phyloP scores from a whole-genome alignment of 2,797 vertebrate species.

The Fundulus diaphanus region DNA sequence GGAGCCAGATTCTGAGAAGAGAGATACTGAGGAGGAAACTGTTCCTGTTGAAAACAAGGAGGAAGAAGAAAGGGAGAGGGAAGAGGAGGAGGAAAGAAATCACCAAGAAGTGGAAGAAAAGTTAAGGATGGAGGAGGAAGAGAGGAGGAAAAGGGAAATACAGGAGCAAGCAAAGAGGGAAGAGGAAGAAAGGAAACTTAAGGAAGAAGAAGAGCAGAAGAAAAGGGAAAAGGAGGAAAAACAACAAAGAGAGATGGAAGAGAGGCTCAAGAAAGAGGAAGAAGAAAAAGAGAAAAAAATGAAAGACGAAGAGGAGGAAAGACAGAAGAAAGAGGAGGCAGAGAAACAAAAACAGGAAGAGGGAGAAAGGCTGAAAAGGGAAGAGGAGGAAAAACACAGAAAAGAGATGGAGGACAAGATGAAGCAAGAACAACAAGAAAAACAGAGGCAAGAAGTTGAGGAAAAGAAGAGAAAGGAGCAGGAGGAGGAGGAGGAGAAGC shows the following conservation, averaged over 20 bases:
- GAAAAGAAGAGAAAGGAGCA: conserved; percentile 52
- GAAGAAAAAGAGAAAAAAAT: conserved; percentile 44
- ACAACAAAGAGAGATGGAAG: conserved; percentile 43
- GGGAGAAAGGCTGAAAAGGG: conserved; percentile 45
- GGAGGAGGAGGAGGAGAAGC: conserved; percentile 33
- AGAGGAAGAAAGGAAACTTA: neutral
- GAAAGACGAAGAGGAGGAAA: conserved; percentile 46
- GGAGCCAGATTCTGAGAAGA: conserved; percentile 15
- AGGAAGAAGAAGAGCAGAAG: neutral
- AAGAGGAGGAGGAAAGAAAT: conserved; percentile 50
- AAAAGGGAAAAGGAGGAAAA: conserved; percentile 21
- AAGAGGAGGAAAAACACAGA: conserved; percentile 30
- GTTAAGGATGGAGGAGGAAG: conserved; percentile 2
- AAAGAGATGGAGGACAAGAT: conserved; percentile 37
- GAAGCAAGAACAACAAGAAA: conserved; percentile 13
- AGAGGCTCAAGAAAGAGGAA: conserved; percentile 50
- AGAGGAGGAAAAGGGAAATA: conserved; percentile 18
- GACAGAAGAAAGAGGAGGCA: conserved; percentile 41
- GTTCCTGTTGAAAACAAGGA: conserved; percentile 41
- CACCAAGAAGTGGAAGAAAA: conserved; percentile 52
- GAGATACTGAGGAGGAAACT: conserved; percentile 36
- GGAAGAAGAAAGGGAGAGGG: conserved; percentile 47
- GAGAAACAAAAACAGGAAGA: conserved; percentile 37
- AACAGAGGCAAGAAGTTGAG: conserved; percentile 20
- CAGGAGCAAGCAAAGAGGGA: neutral